These are phyloP conservation scores for Hozukius guyotensis DNA, from an alignment of 2,797 vertebrate species.

Conservation along the genomic window DNA sequence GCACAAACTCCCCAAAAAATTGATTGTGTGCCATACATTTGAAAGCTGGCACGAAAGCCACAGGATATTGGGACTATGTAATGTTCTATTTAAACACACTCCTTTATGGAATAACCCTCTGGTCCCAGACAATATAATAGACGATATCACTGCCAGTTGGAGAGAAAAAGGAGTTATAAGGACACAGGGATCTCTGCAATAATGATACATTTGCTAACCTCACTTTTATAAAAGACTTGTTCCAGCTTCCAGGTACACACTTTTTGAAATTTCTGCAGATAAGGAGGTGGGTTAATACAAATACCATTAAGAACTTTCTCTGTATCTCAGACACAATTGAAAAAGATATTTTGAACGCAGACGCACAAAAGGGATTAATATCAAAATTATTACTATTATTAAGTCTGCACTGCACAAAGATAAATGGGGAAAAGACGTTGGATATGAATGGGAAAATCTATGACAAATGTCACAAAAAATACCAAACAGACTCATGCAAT, in stretches of 20 bases:
- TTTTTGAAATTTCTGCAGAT: background rate
- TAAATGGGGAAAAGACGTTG: background rate
- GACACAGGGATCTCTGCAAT: background rate
- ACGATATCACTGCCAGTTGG: background rate
- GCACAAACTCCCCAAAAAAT: background rate
- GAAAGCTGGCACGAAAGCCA: background rate
- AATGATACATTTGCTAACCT: background rate
- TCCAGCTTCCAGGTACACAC: background rate
- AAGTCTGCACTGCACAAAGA: background rate
- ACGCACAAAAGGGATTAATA: too few species aligned
- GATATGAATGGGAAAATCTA: background rate
- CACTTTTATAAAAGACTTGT: background rate
- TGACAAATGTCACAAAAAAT: background rate
- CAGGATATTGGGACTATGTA: background rate
- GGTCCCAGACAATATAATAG: background rate
- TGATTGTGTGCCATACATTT: background rate
- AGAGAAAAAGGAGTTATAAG: background rate
- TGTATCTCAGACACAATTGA: too few species aligned
- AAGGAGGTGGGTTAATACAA: too few species aligned
- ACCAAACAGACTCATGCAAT: too few species aligned
- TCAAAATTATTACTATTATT: too few species aligned
- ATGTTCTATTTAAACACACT: background rate
- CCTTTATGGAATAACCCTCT: too few species aligned
- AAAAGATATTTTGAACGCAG: too few species aligned
- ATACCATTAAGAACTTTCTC: too few species aligned